phyloP scores from a whole-genome alignment of 1,140 invertebrate species.

The Triops cancriformis region DNA sequence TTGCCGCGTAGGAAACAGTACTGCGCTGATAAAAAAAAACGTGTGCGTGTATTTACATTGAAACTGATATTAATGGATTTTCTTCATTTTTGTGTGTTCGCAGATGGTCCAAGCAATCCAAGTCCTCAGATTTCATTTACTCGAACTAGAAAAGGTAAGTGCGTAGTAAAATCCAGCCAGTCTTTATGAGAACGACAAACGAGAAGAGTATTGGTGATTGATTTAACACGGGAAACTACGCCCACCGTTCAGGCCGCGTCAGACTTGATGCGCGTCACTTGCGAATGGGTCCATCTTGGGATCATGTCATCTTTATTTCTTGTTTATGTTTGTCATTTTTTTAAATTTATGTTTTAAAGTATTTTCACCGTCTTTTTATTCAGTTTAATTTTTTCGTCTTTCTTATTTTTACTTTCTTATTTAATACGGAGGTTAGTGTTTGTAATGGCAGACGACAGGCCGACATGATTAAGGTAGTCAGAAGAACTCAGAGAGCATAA shows the following conservation, averaged over 20 bases:
- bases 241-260: neutral
- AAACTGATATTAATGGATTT: neutral
- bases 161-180: neutral
- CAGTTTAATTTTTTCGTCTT: neutral
- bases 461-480: neutral
- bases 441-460: neutral
- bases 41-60: too few relatives aligned
- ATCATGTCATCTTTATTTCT: neutral
- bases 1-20: too few relatives aligned
- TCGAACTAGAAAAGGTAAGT: constrained; percentile 99
- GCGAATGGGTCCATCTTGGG: neutral
- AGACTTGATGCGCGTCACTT: neutral
- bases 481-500: neutral
- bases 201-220: neutral
- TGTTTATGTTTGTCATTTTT: too few relatives aligned
- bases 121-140: constrained; percentile 99
- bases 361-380: neutral
- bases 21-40: too few relatives aligned
- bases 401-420: neutral
- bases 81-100: constrained; percentile 48
- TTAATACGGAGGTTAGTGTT: neutral
- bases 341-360: too few relatives aligned
- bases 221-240: neutral
- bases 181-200: neutral
- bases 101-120: constrained; percentile 99